Conservation (phyloP, 2,113 vertebrate genomes). For the Calypte anna region DNA sequence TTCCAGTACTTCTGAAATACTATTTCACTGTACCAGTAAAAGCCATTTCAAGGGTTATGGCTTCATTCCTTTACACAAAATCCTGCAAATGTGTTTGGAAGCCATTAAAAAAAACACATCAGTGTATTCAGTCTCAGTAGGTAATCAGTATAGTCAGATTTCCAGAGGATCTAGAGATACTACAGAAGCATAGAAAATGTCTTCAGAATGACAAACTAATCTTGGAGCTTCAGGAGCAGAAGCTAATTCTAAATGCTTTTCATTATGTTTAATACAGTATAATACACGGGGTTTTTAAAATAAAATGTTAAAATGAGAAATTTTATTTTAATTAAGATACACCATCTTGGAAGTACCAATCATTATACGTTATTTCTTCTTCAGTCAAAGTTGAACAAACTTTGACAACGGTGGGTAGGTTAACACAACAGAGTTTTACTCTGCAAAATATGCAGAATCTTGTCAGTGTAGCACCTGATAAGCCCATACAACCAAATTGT, state of each 20-base stretch:
- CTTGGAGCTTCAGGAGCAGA: not conserved
- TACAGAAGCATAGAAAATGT: not conserved
- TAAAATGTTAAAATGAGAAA: not conserved
- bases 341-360: not conserved
- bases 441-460: not conserved
- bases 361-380: not conserved
- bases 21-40: not conserved
- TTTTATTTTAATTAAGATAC: accelerated
- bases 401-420: not conserved
- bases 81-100: not conserved
- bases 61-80: not conserved
- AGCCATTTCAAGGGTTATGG: accelerated
- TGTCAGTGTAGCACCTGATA: not conserved
- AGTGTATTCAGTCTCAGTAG: accelerated
- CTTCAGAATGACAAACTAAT: not conserved
- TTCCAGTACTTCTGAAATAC: not conserved
- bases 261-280: not conserved
- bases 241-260: not conserved
- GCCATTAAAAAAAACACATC: not conserved
- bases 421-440: not conserved
- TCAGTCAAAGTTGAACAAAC: not conserved
- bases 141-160: not conserved
- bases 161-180: not conserved
- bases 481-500: not conserved
- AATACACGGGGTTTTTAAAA: not conserved